A percentile compares a stretch with the other conserved stretches of the same genome.
Evolutionary conservation across 2,888 invertebrate genomes (phyloP).

Genomic region (Hermodice carunculata): DNA sequence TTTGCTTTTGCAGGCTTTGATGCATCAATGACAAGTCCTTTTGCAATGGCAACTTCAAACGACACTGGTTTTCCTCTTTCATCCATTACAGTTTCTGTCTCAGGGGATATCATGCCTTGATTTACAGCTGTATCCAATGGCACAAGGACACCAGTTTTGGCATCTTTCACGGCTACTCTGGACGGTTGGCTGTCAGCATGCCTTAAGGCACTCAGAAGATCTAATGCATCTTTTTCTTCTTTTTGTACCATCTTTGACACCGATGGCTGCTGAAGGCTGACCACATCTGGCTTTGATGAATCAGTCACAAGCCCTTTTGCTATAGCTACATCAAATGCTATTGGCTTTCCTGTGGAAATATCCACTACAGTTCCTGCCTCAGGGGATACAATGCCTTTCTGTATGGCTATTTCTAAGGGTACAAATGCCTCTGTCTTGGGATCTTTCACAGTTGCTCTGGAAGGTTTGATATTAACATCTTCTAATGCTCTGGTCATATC

Average conservation of each 20-base stretch:
- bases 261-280: no score
- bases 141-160: slow-evolving; percentile 78
- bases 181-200: no score
- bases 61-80: slow-evolving; percentile 5
- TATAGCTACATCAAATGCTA: slow-evolving; percentile 10
- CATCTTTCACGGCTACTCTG: slow-evolving; percentile 84
- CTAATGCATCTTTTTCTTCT: no score
- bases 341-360: slow-evolving; percentile 1
- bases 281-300: no score
- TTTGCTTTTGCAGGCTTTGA: neutral
- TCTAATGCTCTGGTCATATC: slow-evolving; percentile 79
- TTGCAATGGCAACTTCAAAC: slow-evolving; percentile 8
- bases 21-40: neutral
- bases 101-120: slow-evolving; percentile 83
- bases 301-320: neutral
- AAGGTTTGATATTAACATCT: slow-evolving; percentile 18
- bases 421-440: slow-evolving; percentile 79
- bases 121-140: slow-evolving; percentile 82
- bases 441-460: slow-evolving; percentile 78
- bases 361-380: slow-evolving; percentile 53
- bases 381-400: slow-evolving; percentile 84
- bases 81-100: slow-evolving; percentile 30
- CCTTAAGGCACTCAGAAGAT: no score
- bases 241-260: no score
- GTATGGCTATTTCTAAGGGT: slow-evolving; percentile 80